Evolutionary conservation across 2,888 invertebrate species (phyloP).

Genomic region (Amblyjoppa fuscipennis): DNA sequence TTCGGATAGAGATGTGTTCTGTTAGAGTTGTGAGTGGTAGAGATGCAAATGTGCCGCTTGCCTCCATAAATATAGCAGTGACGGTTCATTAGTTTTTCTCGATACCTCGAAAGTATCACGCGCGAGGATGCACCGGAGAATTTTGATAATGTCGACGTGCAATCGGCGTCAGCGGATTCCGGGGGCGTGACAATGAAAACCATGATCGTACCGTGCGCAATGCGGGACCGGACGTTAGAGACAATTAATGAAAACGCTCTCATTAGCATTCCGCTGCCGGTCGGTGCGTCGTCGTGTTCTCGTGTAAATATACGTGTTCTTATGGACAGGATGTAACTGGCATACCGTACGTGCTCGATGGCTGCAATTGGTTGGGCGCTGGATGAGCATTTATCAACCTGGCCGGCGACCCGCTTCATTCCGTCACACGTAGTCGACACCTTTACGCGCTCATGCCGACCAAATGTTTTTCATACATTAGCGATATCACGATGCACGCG

Average conservation of each 20-base stretch:
- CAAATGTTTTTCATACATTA: not conserved
- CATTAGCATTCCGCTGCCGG: constrained; percentile 77
- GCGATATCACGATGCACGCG: not conserved
- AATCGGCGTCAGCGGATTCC: not conserved
- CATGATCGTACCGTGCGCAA: not conserved
- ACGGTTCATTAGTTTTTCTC: no score
- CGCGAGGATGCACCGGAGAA: not conserved
- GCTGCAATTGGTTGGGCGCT: constrained; percentile 25
- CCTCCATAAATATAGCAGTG: no score
- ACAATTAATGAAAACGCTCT: constrained; percentile 72
- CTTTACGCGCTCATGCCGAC: not conserved
- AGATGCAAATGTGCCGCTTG: no score
- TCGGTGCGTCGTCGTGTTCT: constrained; percentile 69
- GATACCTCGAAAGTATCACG: no score
- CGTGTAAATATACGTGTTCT: constrained; percentile 76
- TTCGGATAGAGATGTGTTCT: no score
- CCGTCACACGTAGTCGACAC: not conserved
- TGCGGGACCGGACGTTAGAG: not conserved
- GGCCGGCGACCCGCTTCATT: not conserved
- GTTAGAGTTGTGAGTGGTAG: no score
- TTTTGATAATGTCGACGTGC: not conserved
- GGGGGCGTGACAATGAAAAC: not conserved
- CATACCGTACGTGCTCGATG: constrained; percentile 73
- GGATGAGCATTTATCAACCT: not conserved
- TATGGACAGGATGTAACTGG: constrained; percentile 77